Base-by-base conservation (phyloP, 2,888 invertebrate species). In the Anthophora plumipes region DNA sequence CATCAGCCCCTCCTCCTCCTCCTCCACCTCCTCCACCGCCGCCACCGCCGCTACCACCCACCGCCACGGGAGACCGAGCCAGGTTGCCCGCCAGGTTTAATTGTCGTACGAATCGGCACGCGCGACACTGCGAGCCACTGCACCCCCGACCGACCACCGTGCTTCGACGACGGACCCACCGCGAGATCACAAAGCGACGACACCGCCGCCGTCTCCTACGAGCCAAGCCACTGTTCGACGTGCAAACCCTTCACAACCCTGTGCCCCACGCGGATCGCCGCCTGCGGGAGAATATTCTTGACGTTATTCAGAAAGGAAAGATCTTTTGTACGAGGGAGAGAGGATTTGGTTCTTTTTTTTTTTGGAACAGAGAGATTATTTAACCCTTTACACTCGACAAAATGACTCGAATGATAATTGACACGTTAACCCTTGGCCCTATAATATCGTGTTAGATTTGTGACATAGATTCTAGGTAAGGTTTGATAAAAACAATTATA, bases 31-130 rank as follows among this genome's bases (percentile, higher is more conserved):
- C 87, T 88, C 91, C 57, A n/a, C 77, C 70, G 39, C 89, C 88
- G 57, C 90, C 89, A n/a, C 89, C 88, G 67, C 89, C 89, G 60
- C 89, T 90, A 80, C 92, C 90, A 89, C 92, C 92, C 89, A 91
- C 92, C 90, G 88, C 91, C 86, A 91, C 92, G 89, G 92, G 90
- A 88, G 92, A 91, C 81, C 92, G 93, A 90, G 92, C 93, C 92
- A 92, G 92, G 88, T 93, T 93, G 92, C 92, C 93, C 93, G 93
- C 93, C 93, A 93, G 93, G 89, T 92, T 92, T 91, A 91, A 90
- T 90, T 89, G 86, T 90, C 91, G 86, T 90, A 86, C 86, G 88
- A 88, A 88, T 88, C 86, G 86, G 85, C 85, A 89, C 89, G 75
- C 89, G 88, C 91, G 89, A 90, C 90, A 89, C 88, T 85, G 77